Conservation (phyloP, 2,797 vertebrate genomes). For the Hybognathus amarus region DNA sequence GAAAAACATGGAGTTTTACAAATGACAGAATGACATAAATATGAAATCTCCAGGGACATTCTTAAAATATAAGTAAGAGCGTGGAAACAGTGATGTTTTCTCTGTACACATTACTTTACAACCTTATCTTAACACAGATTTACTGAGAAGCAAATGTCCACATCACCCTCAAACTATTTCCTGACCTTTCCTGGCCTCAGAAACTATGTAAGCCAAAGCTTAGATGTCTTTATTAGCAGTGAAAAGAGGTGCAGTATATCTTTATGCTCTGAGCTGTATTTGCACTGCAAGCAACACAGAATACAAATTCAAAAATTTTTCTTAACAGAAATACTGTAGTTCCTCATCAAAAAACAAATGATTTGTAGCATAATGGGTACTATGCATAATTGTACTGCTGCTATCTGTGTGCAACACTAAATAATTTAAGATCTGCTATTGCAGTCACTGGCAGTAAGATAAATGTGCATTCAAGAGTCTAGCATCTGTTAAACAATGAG, state of each 20-base stretch:
- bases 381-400: constrained; percentile 8
- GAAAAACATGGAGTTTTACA: not conserved
- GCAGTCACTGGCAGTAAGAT: constrained; percentile 10
- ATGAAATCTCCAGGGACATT: not conserved
- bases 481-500: constrained; percentile 35
- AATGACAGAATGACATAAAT: not conserved
- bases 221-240: not conserved
- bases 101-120: not conserved
- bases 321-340: not conserved
- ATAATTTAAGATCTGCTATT: constrained; percentile 10
- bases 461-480: constrained; percentile 24
- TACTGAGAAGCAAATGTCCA: not conserved
- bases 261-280: not conserved
- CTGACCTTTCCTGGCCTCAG: not conserved
- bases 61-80: not conserved
- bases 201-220: not conserved
- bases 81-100: constrained; percentile 1
- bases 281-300: not conserved
- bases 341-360: not conserved
- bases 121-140: not conserved
- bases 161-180: constrained; percentile 12
- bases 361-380: not conserved
- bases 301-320: not conserved
- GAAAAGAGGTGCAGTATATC: not conserved
- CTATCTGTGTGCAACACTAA: constrained; percentile 31